A percentile compares a stretch with the other conserved stretches of the same genome.
phyloP scores from a whole-genome alignment of 2,113 vertebrate species.

The Paramisgurnus dabryanus region DNA sequence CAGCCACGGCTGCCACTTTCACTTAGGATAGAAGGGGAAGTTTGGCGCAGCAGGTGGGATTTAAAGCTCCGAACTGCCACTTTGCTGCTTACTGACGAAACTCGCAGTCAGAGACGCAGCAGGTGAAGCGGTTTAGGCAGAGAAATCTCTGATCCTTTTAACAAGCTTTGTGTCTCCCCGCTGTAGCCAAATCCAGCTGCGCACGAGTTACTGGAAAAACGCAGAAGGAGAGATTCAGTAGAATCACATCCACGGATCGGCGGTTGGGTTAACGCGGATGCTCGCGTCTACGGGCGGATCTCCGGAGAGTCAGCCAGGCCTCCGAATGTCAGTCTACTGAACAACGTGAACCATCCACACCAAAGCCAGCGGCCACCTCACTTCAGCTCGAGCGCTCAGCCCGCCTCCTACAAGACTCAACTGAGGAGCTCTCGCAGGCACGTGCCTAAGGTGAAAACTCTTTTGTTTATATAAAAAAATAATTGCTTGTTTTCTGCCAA shows the following conservation, averaged over 20 bases:
- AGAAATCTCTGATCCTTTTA: conserved; percentile 46
- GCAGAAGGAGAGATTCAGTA: conserved; percentile 74
- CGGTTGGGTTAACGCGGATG: conserved; percentile 62
- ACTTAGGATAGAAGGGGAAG: conserved; percentile 30
- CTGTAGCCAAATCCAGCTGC: conserved; percentile 80
- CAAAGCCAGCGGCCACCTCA: conserved; percentile 70
- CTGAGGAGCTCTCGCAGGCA: conserved; percentile 60
- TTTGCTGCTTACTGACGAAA: conserved; percentile 23
- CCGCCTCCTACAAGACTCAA: conserved; percentile 79
- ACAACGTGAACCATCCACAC: conserved; percentile 53
- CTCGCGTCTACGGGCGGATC: conserved; percentile 65
- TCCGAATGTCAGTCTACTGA: conserved; percentile 64
- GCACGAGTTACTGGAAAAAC: conserved; percentile 81
- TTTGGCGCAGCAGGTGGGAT: conserved; percentile 40
- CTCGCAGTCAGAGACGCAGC: conserved; percentile 8
- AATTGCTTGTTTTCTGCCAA: background rate
- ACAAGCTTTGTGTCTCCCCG: conserved; percentile 49
- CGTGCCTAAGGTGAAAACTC: conserved; percentile 77
- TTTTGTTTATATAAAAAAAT: background rate
- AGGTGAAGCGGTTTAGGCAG: conserved; percentile 22
- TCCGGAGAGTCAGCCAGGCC: conserved; percentile 75
- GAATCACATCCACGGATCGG: conserved; percentile 76
- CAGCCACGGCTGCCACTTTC: conserved; percentile 52
- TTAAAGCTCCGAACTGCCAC: conserved; percentile 37
- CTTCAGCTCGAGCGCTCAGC: conserved; percentile 71